These are phyloP conservation scores for Ptilonorhynchus violaceus DNA, from an alignment of 2,113 vertebrate species.

Conservation along the genomic window DNA sequence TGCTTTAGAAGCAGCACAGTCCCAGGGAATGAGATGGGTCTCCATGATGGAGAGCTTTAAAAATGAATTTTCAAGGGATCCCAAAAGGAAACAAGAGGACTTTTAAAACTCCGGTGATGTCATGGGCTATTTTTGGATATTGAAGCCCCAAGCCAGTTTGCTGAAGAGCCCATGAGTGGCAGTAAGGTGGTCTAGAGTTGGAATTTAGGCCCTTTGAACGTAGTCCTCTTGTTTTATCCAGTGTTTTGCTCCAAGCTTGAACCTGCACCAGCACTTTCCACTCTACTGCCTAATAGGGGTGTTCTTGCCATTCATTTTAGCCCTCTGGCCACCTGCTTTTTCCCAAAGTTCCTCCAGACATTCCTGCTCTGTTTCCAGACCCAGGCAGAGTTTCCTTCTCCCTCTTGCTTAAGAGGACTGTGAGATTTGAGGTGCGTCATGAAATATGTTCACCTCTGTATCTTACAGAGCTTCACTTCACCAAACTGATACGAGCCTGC, in stretches of 20 bases:
- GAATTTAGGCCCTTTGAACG: neutral
- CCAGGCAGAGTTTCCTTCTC: neutral
- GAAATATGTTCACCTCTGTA: neutral
- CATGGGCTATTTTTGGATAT: neutral
- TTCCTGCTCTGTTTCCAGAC: neutral
- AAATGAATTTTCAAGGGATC: neutral
- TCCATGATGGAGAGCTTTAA: neutral
- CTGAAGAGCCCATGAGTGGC: neutral
- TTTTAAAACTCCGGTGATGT: neutral
- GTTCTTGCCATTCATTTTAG: neutral
- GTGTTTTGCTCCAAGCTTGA: neutral
- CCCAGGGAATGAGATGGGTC: neutral
- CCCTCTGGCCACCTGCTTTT: neutral
- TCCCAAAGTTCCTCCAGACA: neutral
- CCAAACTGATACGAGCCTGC: neutral
- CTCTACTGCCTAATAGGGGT: neutral
- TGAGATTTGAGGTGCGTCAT: neutral
- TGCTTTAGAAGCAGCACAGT: neutral
- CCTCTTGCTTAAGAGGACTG: neutral
- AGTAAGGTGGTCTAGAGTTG: neutral
- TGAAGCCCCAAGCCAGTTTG: neutral
- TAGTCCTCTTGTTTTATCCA: neutral
- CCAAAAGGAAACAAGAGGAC: neutral
- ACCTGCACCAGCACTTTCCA: neutral
- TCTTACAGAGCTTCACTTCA: neutral